Evolutionary conservation across 2,888 invertebrate species (phyloP).

Genomic region (Tethea ocularis): DNA sequence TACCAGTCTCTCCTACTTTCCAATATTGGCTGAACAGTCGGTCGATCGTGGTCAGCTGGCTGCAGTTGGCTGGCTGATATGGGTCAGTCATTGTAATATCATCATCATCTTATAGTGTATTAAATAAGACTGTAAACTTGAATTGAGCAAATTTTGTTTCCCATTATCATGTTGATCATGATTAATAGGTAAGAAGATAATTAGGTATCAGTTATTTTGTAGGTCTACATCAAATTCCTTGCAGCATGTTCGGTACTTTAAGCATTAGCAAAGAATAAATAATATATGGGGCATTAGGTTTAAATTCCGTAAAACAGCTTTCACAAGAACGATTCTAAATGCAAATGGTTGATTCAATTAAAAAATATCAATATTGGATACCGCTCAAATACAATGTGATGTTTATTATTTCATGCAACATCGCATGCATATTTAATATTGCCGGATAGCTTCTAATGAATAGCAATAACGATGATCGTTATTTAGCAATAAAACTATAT

Average conservation of each 20-base stretch:
- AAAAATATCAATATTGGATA: neutral
- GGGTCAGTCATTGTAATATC: too few relatives aligned
- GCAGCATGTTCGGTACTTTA: neutral
- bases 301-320: too few relatives aligned
- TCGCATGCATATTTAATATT: neutral
- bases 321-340: neutral
- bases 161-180: too few relatives aligned
- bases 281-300: too few relatives aligned
- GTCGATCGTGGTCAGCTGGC: too few relatives aligned
- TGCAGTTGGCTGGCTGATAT: too few relatives aligned
- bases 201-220: neutral
- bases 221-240: neutral
- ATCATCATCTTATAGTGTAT: too few relatives aligned
- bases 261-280: too few relatives aligned
- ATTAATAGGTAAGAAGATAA: neutral
- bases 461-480: neutral
- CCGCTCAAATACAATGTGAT: neutral
- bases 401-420: constrained; percentile 1
- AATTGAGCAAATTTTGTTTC: too few relatives aligned
- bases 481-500: neutral
- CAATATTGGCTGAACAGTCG: too few relatives aligned
- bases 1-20: too few relatives aligned
- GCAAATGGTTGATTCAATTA: neutral
- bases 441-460: neutral
- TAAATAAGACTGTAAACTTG: too few relatives aligned